These are phyloP conservation scores for Ranitomeya variabilis DNA, from an alignment of 2,113 vertebrate species.

Conservation along the genomic window DNA sequence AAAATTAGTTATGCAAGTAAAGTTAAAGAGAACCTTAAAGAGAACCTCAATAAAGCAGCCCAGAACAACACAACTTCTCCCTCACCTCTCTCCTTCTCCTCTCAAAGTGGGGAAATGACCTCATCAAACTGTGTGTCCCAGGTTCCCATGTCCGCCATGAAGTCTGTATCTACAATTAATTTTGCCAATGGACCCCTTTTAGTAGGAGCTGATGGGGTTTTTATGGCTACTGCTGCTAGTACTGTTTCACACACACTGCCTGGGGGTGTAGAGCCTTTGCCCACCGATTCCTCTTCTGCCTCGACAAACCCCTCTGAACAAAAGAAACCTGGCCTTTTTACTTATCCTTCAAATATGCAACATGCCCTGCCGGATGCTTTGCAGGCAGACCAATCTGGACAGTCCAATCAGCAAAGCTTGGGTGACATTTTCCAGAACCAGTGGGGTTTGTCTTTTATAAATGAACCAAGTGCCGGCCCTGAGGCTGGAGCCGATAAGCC, in stretches of 20 bases:
- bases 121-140: constrained; percentile 82
- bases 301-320: constrained; percentile 78
- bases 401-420: constrained; percentile 93
- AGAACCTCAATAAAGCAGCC: constrained; percentile 98
- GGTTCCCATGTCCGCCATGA: constrained; percentile 98
- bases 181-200: constrained; percentile 92
- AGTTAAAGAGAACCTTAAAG: constrained; percentile 99
- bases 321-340: constrained; percentile 93
- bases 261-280: constrained; percentile 80
- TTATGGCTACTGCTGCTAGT: constrained; percentile 86
- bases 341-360: constrained; percentile 99
- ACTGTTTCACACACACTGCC: constrained; percentile 76
- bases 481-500: constrained; percentile 76
- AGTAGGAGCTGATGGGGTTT: constrained; percentile 82
- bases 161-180: constrained; percentile 92
- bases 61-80: constrained; percentile 73
- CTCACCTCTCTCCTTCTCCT: constrained; percentile 70
- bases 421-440: constrained; percentile 99
- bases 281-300: constrained; percentile 77
- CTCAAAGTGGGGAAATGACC: constrained; percentile 75
- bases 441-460: constrained; percentile 99
- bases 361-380: constrained; percentile 85
- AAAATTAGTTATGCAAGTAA: constrained; percentile 99
- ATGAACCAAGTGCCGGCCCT: constrained; percentile 88
- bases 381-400: constrained; percentile 85